These are phyloP conservation scores for Apocrypta bakeri DNA, from an alignment of 1,140 invertebrate genomes.

Conservation along the genomic window DNA sequence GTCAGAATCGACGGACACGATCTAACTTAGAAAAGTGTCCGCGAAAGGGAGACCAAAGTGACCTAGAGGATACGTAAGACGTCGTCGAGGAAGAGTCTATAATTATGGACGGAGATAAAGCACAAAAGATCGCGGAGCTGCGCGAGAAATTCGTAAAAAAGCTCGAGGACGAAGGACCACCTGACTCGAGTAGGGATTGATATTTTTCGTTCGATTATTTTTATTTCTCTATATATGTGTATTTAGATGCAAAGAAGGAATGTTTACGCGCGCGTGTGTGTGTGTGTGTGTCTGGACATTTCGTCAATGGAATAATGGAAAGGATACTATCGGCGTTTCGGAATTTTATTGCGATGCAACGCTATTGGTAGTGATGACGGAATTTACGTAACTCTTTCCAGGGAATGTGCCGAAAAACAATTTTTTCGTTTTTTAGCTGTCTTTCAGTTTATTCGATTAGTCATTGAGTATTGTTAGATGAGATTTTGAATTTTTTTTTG, in stretches of 20 bases:
- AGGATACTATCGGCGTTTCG: too few species aligned
- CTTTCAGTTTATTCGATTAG: background rate
- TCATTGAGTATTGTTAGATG: too few species aligned
- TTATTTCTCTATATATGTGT: too few species aligned
- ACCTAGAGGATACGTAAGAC: background rate
- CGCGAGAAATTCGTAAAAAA: slow-evolving; percentile 75
- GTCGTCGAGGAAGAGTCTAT: background rate
- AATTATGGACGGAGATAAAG: slow-evolving; percentile 68
- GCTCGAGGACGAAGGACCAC: slow-evolving; percentile 69
- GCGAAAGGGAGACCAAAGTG: background rate
- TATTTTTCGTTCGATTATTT: background rate
- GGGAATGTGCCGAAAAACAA: background rate
- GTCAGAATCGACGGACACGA: too few species aligned
- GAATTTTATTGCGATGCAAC: background rate
- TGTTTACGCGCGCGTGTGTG: too few species aligned
- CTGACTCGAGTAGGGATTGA: slow-evolving; percentile 59
- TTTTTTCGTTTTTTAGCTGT: background rate
- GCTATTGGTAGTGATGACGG: background rate
- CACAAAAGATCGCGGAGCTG: slow-evolving; percentile 72
- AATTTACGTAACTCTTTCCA: background rate
- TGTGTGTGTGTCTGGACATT: too few species aligned
- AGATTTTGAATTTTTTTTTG: too few species aligned
- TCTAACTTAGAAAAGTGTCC: too few species aligned
- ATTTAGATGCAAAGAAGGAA: too few species aligned
- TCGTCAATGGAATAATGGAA: too few species aligned